Evolutionary conservation across 2,113 vertebrate genomes (phyloP).

Genomic region (Chascanopsetta lugubris): DNA sequence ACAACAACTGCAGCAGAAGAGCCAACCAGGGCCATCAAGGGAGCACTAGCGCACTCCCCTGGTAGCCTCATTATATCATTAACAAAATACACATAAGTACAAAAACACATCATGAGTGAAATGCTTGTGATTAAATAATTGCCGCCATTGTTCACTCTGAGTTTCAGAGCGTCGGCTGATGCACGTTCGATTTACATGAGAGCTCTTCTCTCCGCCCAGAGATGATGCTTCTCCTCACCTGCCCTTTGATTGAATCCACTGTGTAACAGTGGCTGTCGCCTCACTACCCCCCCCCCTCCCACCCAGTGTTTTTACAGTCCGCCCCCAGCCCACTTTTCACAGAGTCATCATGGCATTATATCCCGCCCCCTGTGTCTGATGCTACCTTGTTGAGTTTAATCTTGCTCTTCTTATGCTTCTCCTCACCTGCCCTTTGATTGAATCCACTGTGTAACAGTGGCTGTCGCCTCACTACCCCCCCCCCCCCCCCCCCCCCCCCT

Average conservation of each 20-base stretch:
- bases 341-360: neutral
- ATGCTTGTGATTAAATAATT: neutral
- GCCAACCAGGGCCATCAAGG: neutral
- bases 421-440: neutral
- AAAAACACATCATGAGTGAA: neutral
- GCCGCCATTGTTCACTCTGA: neutral
- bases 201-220: neutral
- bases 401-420: slow-evolving; percentile 87
- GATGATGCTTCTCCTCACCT: neutral
- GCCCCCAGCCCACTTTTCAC: slow-evolving; percentile 2
- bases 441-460: slow-evolving; percentile 18
- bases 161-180: neutral
- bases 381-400: slow-evolving; percentile 96
- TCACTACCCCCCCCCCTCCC: no score
- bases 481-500: neutral
- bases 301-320: neutral
- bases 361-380: neutral
- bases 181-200: neutral
- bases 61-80: no score
- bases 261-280: slow-evolving; percentile 13
- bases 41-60: neutral
- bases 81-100: no score
- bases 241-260: slow-evolving; percentile 5
- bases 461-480: slow-evolving; percentile 18
- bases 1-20: no score